Conservation (phyloP, 2,113 vertebrate genomes). For the Rhabdornis inornatus region DNA sequence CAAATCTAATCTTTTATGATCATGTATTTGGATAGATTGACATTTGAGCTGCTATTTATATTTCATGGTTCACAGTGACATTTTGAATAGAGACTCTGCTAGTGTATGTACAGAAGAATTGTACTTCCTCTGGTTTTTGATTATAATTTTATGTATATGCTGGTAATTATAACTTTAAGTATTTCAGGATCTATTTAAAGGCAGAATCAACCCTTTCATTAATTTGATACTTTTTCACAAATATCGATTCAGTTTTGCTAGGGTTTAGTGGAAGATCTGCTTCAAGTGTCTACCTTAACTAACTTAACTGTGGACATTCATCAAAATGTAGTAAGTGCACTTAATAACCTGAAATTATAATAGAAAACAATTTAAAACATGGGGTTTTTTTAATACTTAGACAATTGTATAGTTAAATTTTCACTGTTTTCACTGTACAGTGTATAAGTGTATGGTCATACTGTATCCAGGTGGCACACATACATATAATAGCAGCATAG, state of each 20-base stretch:
- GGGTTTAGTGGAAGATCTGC: background rate
- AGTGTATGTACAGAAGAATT: background rate
- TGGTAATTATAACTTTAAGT: background rate
- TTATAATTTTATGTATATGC: background rate
- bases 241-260: background rate
- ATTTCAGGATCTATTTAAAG: background rate
- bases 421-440: background rate
- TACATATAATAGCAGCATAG: background rate
- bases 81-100: background rate
- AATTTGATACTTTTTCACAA: background rate
- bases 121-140: background rate
- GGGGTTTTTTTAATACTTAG: background rate
- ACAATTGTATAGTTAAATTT: background rate
- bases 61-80: background rate
- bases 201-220: background rate
- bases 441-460: background rate
- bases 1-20: background rate
- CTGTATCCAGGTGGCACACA: background rate
- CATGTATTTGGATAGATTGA: background rate
- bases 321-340: background rate
- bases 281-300: background rate
- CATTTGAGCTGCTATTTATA: background rate
- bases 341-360: background rate
- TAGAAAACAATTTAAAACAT: background rate
- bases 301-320: background rate